Evolutionary conservation across 2,797 vertebrate species (phyloP), one percentile per base, ranked within the genome.

Genomic region (Brachyalestes nurse): DNA sequence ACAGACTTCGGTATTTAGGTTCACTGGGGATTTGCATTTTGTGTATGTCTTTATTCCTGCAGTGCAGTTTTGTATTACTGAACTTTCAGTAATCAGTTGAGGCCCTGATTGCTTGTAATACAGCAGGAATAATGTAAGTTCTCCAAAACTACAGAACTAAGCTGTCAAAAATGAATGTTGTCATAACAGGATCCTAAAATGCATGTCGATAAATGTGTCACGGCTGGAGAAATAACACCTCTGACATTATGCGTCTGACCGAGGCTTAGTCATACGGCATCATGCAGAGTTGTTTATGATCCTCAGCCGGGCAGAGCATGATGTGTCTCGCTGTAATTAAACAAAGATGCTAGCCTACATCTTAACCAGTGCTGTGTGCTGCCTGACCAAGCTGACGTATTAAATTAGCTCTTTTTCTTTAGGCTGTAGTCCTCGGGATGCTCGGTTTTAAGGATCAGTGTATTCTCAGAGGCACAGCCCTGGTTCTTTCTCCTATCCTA

Each of bases 241-340:
- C 70, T 38, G 51, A n/a, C 51, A 57, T 72, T 72, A 38, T 72
- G 17, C 19, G 8, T 38, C 51, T 25, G 72, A 60, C 55, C 13
- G 34, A 45, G 55, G 72, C 55, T 74, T 74, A 60, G 38, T 60
- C 72, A 60, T 61, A 16, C 45, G n/a, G 17, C 53, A 21, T 45
- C 53, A 58, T 19, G 55, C 8, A 42, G 72, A 42, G 55, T 61
- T 70, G 55, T 40, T 75, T 70, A 62, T 81, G 25, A n/a, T 81
- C 42, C n/a, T 61, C 57, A 28, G 38, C 64, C 70, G 66, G 61
- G 55, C 45, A 61, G 64, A 62, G 21, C 61, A 61, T 42, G 28
- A 65, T 61, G 40, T 61, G 42, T 40, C 72, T 67, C 42, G 23
- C 64, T 62, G 55, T 75, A 70, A 75, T 70, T 70, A 70, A 75